Base-by-base conservation (phyloP, 2,797 vertebrate genomes). In the Myiotriccus ornatus region DNA sequence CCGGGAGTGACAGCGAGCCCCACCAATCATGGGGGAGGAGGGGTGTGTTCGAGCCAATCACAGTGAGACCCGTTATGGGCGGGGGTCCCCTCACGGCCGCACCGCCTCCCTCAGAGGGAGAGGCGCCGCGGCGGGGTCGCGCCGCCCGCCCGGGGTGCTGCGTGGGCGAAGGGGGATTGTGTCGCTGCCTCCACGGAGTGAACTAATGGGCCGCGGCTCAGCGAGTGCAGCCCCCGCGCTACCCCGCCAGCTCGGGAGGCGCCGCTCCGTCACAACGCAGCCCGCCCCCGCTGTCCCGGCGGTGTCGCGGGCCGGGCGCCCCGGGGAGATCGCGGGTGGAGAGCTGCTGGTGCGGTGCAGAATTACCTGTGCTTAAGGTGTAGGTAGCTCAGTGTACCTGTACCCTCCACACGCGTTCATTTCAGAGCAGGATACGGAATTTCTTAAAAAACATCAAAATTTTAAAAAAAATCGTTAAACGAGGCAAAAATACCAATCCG, bases 1-100 rank as follows among this genome's bases (percentile, higher is more conserved):
- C 22, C 5, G 2, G 1, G 71, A 94, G 46, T 69, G 94, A 39
- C 90, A 67, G 55, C 16, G 0, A 0, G 0, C 0, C 0, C 2
- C 13, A 0, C 88, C 76, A 94, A 77, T 92, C 68, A 35, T 1
- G 4, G 3, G 0, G 15, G 21, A 17, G 63, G 3, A 4, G 7
- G 9, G 39, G 12, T 2, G 34, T 14, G 17, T 24, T 44, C 68
- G 5, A 0, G 17, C 94, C 85, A 96, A 91, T 94, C 70, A 18
- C 19, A 3, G 22, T 4, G 16, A 24, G 27, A 5, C 3, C 2
- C 34, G 19, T 4, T 13, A 5, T 27, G 41, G 53, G 91, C 10
- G 64, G 77, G 30, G 21, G 1, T 50, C 2, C 1, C 4, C 3
- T 52, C 19, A 11, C 21, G 53, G 69, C 53, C 39, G 39, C 62